phyloP scores from a whole-genome alignment of 2,113 vertebrate genomes.

The Prunella fulvescens region DNA sequence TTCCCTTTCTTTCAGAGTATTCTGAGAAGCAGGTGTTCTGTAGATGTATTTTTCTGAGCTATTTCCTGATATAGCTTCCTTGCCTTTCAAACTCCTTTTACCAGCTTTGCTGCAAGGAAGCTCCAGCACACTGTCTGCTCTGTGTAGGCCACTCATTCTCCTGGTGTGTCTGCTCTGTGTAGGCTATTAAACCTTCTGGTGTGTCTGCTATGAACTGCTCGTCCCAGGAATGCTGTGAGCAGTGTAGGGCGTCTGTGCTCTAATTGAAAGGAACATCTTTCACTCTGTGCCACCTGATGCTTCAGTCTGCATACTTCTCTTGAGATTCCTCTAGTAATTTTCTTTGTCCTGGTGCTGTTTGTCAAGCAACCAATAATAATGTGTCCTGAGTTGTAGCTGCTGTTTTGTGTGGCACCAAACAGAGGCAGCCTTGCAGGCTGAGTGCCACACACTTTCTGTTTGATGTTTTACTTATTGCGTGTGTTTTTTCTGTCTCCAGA shows the following conservation, averaged over 20 bases:
- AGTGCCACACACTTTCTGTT: not conserved
- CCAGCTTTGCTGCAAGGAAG: not conserved
- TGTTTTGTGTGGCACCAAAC: not conserved
- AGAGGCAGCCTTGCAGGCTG: not conserved
- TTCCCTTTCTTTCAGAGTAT: not conserved
- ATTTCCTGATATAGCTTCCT: not conserved
- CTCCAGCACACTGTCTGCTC: not conserved
- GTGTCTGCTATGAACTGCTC: not conserved
- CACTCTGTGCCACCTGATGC: not conserved
- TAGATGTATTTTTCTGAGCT: not conserved
- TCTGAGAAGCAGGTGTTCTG: not conserved
- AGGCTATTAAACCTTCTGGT: not conserved
- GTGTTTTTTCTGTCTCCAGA: not conserved
- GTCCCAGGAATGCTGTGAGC: not conserved
- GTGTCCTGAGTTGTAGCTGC: not conserved
- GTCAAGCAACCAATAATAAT: not conserved
- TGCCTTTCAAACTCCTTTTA: not conserved
- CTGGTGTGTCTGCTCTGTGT: not conserved
- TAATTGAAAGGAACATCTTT: not conserved
- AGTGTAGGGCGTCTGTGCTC: not conserved
- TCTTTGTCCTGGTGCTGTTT: not conserved
- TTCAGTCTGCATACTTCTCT: not conserved
- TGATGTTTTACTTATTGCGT: not conserved
- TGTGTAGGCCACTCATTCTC: not conserved
- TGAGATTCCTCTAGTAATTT: not conserved